Percentiles rank a stretch among this genome's conserved stretches.
Evolutionary conservation across 2,888 invertebrate genomes (phyloP).

Genomic region (Rotaria socialis): DNA sequence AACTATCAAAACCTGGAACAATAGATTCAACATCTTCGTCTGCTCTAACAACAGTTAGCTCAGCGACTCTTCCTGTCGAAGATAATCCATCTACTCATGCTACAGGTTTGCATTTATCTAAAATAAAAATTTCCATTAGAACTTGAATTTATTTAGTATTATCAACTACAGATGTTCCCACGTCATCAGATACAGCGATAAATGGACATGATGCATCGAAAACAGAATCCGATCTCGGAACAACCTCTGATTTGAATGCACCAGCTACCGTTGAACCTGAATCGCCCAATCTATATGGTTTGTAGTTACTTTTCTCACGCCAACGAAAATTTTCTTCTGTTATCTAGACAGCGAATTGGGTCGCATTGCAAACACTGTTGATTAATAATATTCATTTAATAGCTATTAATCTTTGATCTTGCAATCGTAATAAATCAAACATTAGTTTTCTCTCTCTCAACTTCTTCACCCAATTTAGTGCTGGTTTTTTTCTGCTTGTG

Average conservation of each 20-base stretch:
- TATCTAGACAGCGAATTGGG: constrained; percentile 2
- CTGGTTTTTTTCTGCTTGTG: too few relatives aligned
- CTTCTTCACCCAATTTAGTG: background rate
- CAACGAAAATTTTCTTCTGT: background rate
- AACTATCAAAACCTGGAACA: background rate
- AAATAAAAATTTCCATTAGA: background rate
- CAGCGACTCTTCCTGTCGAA: background rate
- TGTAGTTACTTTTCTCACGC: background rate
- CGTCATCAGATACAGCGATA: background rate
- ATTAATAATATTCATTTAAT: background rate
- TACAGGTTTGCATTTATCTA: too few relatives aligned
- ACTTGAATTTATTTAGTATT: too few relatives aligned
- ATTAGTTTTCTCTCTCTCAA: background rate
- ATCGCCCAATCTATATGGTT: background rate
- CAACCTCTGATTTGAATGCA: background rate
- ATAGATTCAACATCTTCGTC: background rate
- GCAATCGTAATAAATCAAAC: background rate
- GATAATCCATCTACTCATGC: background rate
- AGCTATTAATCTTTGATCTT: too few relatives aligned
- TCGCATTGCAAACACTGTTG: background rate
- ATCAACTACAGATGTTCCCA: background rate
- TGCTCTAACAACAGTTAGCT: background rate
- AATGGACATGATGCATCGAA: background rate
- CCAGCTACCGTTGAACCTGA: background rate
- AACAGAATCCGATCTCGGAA: background rate